Conservation (phyloP, 2,797 vertebrate species). For the Acropternis orthonyx region DNA sequence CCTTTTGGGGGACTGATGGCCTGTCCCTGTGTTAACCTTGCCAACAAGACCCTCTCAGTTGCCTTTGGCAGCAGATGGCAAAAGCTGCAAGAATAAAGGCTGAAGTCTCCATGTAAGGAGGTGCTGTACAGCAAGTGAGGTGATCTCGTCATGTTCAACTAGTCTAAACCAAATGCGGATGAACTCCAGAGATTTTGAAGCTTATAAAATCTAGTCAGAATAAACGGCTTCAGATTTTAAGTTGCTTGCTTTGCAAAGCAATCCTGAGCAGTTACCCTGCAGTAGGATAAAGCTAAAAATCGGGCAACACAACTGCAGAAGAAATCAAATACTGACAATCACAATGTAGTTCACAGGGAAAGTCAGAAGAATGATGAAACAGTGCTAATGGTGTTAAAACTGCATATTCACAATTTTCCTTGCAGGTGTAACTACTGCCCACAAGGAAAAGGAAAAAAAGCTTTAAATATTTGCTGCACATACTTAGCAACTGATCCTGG, state of each 20-base stretch:
- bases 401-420: background rate
- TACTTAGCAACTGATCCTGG: background rate
- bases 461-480: background rate
- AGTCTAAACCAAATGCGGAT: background rate
- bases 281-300: background rate
- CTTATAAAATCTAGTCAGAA: background rate
- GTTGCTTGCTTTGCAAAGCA: background rate
- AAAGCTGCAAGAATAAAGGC: background rate
- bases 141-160: background rate
- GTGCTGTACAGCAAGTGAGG: background rate
- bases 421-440: background rate
- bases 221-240: background rate
- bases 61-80: background rate
- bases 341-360: background rate
- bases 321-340: background rate
- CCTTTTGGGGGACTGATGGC: background rate
- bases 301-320: background rate
- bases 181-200: background rate
- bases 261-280: background rate
- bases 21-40: accelerated
- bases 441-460: background rate
- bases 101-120: background rate
- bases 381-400: background rate
- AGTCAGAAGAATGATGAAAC: background rate
- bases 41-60: background rate